phyloP scores from a whole-genome alignment of 1,140 invertebrate species.

The Plectrocnemia conspersa region DNA sequence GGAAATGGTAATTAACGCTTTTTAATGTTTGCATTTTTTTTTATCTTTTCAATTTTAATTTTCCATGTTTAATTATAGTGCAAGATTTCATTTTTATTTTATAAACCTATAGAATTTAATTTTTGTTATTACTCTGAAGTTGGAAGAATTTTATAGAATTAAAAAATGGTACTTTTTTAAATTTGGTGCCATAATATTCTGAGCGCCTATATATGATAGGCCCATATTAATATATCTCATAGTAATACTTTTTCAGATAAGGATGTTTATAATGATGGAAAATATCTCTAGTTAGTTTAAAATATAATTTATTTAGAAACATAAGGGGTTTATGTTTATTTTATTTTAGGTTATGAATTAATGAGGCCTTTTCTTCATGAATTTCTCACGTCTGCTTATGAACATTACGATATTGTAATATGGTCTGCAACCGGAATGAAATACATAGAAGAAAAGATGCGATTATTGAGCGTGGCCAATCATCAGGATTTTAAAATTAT shows the following conservation, averaged over 20 bases:
- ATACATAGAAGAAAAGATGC: constrained; percentile 98
- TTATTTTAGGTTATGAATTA: constrained; percentile 62
- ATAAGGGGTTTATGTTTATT: constrained; percentile 22
- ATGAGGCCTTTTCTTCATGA: constrained; percentile 96
- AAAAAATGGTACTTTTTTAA: too few species aligned
- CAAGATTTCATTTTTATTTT: too few species aligned
- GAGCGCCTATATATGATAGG: too few species aligned
- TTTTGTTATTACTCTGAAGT: too few species aligned
- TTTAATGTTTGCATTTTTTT: too few species aligned
- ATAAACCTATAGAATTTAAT: too few species aligned
- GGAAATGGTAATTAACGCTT: too few species aligned
- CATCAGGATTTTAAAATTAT: constrained; percentile 88
- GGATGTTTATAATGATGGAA: neutral
- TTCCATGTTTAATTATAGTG: too few species aligned
- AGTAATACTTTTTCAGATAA: neutral
- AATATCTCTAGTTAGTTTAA: neutral
- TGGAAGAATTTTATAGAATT: too few species aligned
- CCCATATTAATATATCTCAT: neutral
- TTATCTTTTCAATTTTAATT: too few species aligned
- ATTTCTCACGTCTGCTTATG: constrained; percentile 88
- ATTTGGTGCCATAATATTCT: too few species aligned
- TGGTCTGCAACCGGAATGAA: constrained; percentile 98
- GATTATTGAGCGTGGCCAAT: constrained; percentile 75
- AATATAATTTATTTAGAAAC: neutral
- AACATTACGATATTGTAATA: constrained; percentile 82